Conservation (phyloP, 2,888 invertebrate species). For the Tiphia femorata region DNA sequence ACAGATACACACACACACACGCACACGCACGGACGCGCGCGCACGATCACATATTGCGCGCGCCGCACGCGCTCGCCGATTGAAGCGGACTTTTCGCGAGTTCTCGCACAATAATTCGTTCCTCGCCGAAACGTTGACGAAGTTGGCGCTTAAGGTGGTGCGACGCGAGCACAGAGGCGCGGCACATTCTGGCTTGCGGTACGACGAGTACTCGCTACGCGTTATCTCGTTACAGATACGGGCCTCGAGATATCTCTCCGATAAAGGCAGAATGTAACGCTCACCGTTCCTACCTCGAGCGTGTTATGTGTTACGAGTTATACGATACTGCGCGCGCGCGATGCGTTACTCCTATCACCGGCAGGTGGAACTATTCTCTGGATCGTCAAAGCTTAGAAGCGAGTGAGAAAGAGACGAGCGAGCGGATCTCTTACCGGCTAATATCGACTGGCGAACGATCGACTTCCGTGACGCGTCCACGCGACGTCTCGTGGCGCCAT, state of each 20-base stretch:
- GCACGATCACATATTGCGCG: no score
- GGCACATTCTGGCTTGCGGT: conserved; percentile 42
- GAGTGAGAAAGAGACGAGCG: no score
- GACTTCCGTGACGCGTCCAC: no score
- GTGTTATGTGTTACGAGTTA: no score
- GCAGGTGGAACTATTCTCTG: neutral
- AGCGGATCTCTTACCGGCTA: no score
- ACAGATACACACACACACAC: no score
- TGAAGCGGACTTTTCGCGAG: neutral
- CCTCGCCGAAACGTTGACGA: neutral
- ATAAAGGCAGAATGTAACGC: conserved; percentile 48
- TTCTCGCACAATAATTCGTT: neutral
- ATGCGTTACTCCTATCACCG: neutral
- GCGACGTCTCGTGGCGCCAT: no score
- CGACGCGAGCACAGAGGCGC: conserved; percentile 42
- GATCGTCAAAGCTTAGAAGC: no score
- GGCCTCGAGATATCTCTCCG: conserved; percentile 53
- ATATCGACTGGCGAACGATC: no score
- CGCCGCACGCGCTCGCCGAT: neutral
- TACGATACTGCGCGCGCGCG: neutral
- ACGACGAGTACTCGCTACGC: conserved; percentile 43
- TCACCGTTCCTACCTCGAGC: no score
- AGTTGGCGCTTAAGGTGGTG: conserved; percentile 2
- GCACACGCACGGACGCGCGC: no score
- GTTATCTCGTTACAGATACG: conserved; percentile 59